Evolutionary conservation across 2,113 vertebrate genomes (phyloP).

Genomic region (Bambusicola thoracicus): DNA sequence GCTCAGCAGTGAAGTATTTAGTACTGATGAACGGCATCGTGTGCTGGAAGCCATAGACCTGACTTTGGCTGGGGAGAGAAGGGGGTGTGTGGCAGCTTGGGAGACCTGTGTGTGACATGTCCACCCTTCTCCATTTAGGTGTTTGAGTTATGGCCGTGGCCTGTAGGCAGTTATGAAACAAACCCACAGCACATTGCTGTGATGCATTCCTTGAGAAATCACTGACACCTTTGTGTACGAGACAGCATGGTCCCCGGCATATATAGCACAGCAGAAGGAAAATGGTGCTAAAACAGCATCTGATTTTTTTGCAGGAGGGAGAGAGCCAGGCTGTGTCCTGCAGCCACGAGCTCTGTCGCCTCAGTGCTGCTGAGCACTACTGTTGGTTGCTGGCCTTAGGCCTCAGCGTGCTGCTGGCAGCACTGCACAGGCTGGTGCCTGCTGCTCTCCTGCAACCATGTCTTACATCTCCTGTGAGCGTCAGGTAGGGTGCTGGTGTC

Average conservation of each 20-base stretch:
- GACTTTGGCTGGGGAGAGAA: neutral
- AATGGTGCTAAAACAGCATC: fast-evolving
- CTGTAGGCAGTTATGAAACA: neutral
- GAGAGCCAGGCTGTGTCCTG: neutral
- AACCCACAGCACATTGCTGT: neutral
- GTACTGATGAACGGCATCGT: neutral
- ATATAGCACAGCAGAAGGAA: neutral
- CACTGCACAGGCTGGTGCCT: fast-evolving
- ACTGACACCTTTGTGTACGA: fast-evolving
- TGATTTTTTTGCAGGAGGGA: neutral
- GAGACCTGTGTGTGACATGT: fast-evolving
- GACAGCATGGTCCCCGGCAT: neutral
- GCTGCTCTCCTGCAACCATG: neutral
- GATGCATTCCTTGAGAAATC: neutral
- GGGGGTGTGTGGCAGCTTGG: fast-evolving
- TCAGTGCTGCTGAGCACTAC: fast-evolving
- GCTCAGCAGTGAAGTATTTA: neutral
- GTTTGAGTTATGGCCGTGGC: neutral
- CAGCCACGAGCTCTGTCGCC: neutral
- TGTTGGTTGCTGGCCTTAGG: too few species aligned
- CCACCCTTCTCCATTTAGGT: neutral
- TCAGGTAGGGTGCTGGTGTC: fast-evolving
- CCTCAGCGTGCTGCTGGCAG: neutral
- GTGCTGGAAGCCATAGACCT: neutral
- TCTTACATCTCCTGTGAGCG: neutral